Base-by-base conservation (phyloP, 2,797 vertebrate species). In the Danio tinwini region DNA sequence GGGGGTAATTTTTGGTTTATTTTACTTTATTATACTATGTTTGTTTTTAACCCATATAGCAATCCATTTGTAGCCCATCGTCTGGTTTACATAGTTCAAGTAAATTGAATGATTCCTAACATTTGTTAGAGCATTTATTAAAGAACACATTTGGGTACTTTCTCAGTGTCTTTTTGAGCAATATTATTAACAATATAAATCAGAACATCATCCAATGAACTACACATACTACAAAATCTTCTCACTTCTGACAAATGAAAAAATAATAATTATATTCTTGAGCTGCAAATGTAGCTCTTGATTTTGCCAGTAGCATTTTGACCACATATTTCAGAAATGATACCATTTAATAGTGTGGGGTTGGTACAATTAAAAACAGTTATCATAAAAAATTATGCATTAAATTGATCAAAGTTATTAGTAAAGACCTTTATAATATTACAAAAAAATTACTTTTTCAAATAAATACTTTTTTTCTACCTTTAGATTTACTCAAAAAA, bases 121-220 rank as follows among this genome's bases (percentile, higher is more conserved):
- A 45, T 45, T 65, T 75, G 39, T 53, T 76, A 21, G 0, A 62
- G 44, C 10, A 4, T 83, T 76, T 83, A 76, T 77, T 80, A 47
- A 65, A 62, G 45, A 83, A 61, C 40, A 72, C 39, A 44, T 82
- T 62, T 63, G 29, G 47, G 29, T 52, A 47, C 47, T 47, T 47
- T 29, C 29, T 29, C 29, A 47, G 6, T 44, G 50, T 71, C 29
- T 59, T 37, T 56, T 19, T 13, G 0, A 63, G 42, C 14, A 77
- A 45, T 0, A 5, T 40, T 61, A n/a, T 61, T 19, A 17, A n/a
- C 49, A 52, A 17, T 44, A 47, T 59, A 74, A 77, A 76, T 79
- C 67, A 64, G 19, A 72, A 62, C 74, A 83, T 80, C 68, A 13
- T 86, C 61, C 82, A n/a, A 83, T 83, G 1, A 58, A 29, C 6